Conservation (phyloP, 1,140 invertebrate genomes). For the Mactra quadrangularis region DNA sequence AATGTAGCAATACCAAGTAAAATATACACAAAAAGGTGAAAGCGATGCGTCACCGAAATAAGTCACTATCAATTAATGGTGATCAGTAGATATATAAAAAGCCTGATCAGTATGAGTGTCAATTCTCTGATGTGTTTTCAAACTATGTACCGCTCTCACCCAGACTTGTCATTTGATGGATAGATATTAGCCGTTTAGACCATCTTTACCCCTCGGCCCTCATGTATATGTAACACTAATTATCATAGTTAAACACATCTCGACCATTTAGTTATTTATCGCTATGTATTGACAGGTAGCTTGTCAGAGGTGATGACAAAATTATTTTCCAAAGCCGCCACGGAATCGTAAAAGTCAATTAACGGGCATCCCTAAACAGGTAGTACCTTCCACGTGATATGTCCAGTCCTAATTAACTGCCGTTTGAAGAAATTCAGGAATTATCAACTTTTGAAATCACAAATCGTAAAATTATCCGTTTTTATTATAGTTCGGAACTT, state of each 20-base stretch:
- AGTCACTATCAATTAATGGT: neutral
- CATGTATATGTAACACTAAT: conserved; percentile 33
- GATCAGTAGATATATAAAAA: conserved; percentile 6
- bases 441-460: no score
- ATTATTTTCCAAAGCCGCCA: conserved; percentile 46
- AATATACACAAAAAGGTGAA: no score
- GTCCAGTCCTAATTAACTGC: neutral
- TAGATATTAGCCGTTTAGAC: conserved; percentile 27
- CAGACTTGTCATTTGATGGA: conserved; percentile 34
- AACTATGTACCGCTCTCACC: conserved; percentile 41
- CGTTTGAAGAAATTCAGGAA: neutral
- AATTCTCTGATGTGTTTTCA: conserved; percentile 35
- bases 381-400: neutral
- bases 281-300: conserved; percentile 31
- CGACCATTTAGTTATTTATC: conserved; percentile 27
- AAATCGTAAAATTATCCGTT: no score
- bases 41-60: neutral
- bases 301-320: conserved; percentile 45
- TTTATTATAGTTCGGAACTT: no score
- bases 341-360: conserved; percentile 50
- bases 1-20: no score
- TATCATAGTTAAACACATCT: conserved; percentile 35
- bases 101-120: conserved; percentile 45
- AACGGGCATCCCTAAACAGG: neutral
- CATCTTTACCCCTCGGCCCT: conserved; percentile 12